Percentiles rank a stretch among this genome's conserved stretches.
Conservation (phyloP, 2,113 vertebrate genomes). For the Emydocephalus ijimae region DNA sequence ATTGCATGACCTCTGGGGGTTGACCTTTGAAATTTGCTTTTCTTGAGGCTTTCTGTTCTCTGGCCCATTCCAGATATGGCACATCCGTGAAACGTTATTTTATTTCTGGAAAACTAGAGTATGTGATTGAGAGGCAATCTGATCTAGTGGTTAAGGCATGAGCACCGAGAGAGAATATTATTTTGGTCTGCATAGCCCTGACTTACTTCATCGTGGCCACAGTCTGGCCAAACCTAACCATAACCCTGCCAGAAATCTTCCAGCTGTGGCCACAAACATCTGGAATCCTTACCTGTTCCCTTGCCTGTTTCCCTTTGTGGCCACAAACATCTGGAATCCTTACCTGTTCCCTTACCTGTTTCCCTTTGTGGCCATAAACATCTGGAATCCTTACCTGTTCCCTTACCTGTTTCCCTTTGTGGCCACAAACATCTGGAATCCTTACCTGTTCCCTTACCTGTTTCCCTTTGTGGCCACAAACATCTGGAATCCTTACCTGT, state of each 20-base stretch:
- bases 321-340: too few relatives aligned
- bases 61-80: background rate
- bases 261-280: background rate
- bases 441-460: background rate
- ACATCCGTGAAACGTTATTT: background rate
- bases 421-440: too few relatives aligned
- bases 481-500: fast-evolving
- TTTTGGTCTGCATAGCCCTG: background rate
- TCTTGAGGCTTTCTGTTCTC: background rate
- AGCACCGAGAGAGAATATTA: background rate
- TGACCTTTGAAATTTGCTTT: background rate
- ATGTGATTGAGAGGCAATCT: background rate
- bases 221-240: too few relatives aligned
- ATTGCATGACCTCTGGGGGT: background rate
- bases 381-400: fast-evolving
- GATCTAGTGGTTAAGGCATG: background rate
- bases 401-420: too few relatives aligned
- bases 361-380: too few relatives aligned
- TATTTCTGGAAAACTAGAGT: background rate
- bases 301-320: too few relatives aligned
- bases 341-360: fast-evolving
- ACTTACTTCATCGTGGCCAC: too few relatives aligned
- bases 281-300: background rate
- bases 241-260: background rate
- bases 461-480: too few relatives aligned